Evolutionary conservation across 1,140 invertebrate species (phyloP).

Genomic region (Lethrus apterus): DNA sequence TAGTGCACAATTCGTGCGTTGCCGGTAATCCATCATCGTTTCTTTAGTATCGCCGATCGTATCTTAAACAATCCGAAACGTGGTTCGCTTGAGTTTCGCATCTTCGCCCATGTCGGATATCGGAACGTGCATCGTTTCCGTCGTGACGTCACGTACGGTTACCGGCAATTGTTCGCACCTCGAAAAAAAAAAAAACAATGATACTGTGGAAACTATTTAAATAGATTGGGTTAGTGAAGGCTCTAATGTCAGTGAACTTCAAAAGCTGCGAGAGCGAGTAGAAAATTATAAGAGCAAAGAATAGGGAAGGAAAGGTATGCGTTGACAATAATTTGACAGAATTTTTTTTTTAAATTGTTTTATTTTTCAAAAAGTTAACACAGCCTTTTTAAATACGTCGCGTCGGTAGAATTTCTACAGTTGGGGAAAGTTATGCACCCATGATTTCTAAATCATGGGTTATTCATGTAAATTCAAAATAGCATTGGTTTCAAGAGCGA

Average conservation of each 20-base stretch:
- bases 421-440: too few species aligned
- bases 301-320: neutral
- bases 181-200: neutral
- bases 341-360: neutral
- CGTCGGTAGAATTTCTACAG: too few species aligned
- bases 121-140: slow-evolving; percentile 11
- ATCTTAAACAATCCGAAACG: too few species aligned
- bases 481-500: too few species aligned
- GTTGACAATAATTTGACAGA: neutral
- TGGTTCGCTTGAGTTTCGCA: too few species aligned
- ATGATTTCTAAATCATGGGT: too few species aligned
- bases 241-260: neutral
- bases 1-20: too few species aligned
- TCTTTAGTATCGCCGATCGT: too few species aligned
- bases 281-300: too few species aligned
- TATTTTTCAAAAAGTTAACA: neutral
- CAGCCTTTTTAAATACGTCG: too few species aligned
- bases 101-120: slow-evolving; percentile 15
- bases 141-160: slow-evolving; percentile 20
- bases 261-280: neutral
- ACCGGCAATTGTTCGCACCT: slow-evolving; percentile 9
- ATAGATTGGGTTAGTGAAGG: neutral
- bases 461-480: too few species aligned
- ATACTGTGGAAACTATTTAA: neutral
- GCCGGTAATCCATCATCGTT: too few species aligned